phyloP scores from a whole-genome alignment of 2,113 vertebrate species.

The Pangasianodon gigas region DNA sequence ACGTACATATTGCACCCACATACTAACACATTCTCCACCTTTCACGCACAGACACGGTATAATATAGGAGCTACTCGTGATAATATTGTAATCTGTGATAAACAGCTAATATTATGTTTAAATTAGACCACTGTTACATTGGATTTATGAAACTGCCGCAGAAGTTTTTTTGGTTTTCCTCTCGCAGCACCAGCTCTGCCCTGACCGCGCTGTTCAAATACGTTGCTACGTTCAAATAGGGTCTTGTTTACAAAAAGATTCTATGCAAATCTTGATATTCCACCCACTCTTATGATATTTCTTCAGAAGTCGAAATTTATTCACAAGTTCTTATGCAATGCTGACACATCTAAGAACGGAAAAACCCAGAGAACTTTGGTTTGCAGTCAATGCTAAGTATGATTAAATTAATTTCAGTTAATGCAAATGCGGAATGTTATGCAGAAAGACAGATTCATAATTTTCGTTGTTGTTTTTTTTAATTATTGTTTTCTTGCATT shows the following conservation, averaged over 20 bases:
- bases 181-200: not conserved
- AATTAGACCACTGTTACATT: not conserved
- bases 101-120: no score
- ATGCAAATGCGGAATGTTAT: no score
- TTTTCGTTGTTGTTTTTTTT: not conserved
- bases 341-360: not conserved
- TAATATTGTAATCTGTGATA: no score
- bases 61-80: not conserved
- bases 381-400: not conserved
- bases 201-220: not conserved
- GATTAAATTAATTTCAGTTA: not conserved
- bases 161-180: not conserved
- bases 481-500: not conserved
- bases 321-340: not conserved
- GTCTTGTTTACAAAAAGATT: not conserved
- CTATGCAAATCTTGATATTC: not conserved
- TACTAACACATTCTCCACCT: constrained; percentile 11
- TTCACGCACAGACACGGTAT: constrained; percentile 1
- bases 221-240: not conserved
- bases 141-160: not conserved
- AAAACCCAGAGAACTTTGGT: not conserved
- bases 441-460: not conserved
- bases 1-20: not conserved
- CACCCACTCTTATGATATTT: not conserved
- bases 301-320: not conserved